These are phyloP conservation scores for Calephelis nemesis DNA, from an alignment of 1,140 invertebrate species.

Conservation along the genomic window DNA sequence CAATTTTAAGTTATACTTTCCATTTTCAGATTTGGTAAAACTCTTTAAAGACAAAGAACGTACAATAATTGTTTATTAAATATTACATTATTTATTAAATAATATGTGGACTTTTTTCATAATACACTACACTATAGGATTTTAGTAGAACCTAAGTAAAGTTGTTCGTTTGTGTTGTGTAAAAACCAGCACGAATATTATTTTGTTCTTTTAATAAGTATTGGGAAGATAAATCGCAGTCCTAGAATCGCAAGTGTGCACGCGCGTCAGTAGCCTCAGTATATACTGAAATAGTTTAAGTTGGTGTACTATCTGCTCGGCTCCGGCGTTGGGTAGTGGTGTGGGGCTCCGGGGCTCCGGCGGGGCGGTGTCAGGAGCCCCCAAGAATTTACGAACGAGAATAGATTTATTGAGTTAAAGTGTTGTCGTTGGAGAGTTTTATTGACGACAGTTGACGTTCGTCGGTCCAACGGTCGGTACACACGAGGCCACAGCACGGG, in stretches of 20 bases:
- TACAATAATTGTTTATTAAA: too few relatives aligned
- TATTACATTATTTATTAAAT: too few relatives aligned
- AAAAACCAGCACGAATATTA: too few relatives aligned
- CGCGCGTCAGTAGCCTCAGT: not conserved
- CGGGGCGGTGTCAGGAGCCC: not conserved
- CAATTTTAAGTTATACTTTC: too few relatives aligned
- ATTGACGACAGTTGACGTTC: constrained; percentile 25
- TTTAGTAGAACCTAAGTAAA: too few relatives aligned
- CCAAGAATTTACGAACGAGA: constrained; percentile 37
- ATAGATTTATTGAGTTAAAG: constrained; percentile 27
- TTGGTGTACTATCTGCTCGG: not conserved
- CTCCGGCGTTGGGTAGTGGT: not conserved
- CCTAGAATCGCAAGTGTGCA: not conserved
- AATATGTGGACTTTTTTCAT: too few relatives aligned
- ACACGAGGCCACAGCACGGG: constrained; percentile 16
- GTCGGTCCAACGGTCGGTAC: constrained; percentile 33
- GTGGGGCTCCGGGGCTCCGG: not conserved
- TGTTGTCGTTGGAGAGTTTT: constrained; percentile 20
- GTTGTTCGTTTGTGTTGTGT: too few relatives aligned
- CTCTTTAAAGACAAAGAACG: too few relatives aligned
- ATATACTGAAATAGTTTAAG: constrained; percentile 4
- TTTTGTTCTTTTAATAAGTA: too few relatives aligned
- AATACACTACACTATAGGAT: too few relatives aligned
- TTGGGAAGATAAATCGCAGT: not conserved
- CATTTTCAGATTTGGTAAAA: too few relatives aligned